Evolutionary conservation across 2,888 invertebrate species (phyloP).

Genomic region (Arrhopalites spinosus): DNA sequence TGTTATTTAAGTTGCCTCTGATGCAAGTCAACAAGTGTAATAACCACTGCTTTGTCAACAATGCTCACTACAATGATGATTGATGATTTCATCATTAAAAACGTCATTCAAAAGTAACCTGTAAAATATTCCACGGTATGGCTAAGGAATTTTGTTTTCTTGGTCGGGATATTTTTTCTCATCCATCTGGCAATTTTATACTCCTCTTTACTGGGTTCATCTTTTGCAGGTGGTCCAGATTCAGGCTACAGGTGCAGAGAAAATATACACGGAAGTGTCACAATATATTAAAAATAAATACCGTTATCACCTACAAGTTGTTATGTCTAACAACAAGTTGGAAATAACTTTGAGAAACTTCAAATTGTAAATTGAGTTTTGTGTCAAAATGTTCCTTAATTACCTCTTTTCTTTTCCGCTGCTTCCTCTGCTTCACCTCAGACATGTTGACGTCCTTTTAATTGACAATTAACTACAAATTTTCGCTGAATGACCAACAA

Average conservation of each 20-base stretch:
- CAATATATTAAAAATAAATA: not conserved
- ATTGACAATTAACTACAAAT: too few relatives aligned
- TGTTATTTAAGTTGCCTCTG: too few relatives aligned
- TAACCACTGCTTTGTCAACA: too few relatives aligned
- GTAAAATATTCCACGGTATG: conserved; percentile 97
- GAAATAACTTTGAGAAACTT: not conserved
- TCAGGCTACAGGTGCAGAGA: not conserved
- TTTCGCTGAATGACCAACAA: too few relatives aligned
- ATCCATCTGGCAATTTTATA: conserved; percentile 93
- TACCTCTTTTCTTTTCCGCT: conserved; percentile 69
- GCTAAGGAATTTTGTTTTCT: conserved; percentile 93
- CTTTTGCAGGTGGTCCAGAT: conserved; percentile 59
- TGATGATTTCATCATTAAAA: not conserved
- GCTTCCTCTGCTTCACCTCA: conserved; percentile 67
- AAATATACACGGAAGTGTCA: not conserved
- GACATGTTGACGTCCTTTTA: conserved; percentile 16
- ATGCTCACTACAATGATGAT: too few relatives aligned
- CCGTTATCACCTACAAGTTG: not conserved
- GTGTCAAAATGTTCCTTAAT: conserved; percentile 56
- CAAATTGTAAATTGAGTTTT: not conserved
- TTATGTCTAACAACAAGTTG: not conserved
- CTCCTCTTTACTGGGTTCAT: conserved; percentile 87
- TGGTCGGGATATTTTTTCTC: conserved; percentile 88
- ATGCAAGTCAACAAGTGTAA: too few relatives aligned
- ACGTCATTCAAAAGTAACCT: conserved; percentile 62